phyloP scores from a whole-genome alignment of 2,113 vertebrate genomes.

The Turnix velox region DNA sequence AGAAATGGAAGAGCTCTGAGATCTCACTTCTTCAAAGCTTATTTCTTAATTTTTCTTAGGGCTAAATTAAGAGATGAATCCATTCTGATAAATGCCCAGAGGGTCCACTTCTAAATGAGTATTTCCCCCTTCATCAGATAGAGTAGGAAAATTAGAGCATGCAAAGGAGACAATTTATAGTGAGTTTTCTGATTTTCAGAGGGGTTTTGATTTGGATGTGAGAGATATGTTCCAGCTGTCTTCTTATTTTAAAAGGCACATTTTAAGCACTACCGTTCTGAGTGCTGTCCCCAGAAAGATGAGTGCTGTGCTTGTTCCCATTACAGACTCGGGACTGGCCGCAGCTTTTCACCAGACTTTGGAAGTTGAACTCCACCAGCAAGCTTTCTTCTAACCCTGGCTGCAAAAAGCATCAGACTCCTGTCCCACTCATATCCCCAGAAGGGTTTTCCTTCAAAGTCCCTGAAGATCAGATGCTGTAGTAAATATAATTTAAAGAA shows the following conservation, averaged over 20 bases:
- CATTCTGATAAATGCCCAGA: neutral
- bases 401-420: neutral
- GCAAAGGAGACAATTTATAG: conserved; percentile 12
- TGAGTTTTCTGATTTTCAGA: conserved; percentile 9
- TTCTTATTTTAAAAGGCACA: neutral
- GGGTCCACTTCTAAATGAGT: neutral
- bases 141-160: conserved; percentile 2
- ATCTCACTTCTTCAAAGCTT: conserved; percentile 42
- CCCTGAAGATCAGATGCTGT: neutral
- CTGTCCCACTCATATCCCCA: neutral
- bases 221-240: neutral
- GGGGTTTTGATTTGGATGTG: neutral
- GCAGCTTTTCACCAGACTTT: neutral
- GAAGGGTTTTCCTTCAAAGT: neutral
- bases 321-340: neutral
- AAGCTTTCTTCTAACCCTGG: neutral
- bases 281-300: neutral
- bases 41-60: conserved; percentile 7
- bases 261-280: neutral
- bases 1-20: neutral
- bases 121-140: neutral
- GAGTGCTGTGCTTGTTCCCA: neutral
- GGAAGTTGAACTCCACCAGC: neutral
- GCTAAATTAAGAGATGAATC: conserved; percentile 44
- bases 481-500: neutral